Base-by-base conservation (phyloP, 2,113 vertebrate genomes). In the Poecile atricapillus region DNA sequence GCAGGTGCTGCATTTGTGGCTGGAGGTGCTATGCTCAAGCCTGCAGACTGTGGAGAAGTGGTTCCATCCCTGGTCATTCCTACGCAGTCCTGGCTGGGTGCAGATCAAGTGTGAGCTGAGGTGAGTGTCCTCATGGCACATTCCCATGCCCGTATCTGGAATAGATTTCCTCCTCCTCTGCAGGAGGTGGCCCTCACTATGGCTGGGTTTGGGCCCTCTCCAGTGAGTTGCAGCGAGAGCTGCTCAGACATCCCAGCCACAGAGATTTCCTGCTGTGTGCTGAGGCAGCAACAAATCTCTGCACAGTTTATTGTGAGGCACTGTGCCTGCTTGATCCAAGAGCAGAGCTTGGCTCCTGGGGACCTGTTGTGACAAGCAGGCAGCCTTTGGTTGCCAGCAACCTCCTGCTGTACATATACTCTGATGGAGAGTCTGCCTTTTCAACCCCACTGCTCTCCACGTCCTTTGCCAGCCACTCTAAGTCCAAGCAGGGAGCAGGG, bases 31-130 rank as follows among this genome's bases (percentile, higher is more conserved):
- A 53, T 99, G 99, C 96, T 99, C 99, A 60, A 99, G 99, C 97
- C 98, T 99, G 96, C 98, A 97, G 13, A 98, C 99, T 0, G 99
- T 99, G 94, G 99, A 99, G 97, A 99, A 99, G 91, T 99, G 99
- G 99, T 99, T 99, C 97, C 99, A 99, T 85, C 99, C 99, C 7
- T 99, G 99, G 99, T 99, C 99, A 0, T 99, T 99, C 97, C 98
- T 99, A 70, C 99, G 99, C 63, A 99, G 99, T 95, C 99, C 99
- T 0, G 99, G 99, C 85, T 99, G 99, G 99, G 99, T 99, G 25
- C 99, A 99, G 97, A 99, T 99, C 97, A 99, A 99, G 97, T 99
- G 99, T 94, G 99, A 99, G 95, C 99, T 99, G 96, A 98, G 99
- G 99, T 99, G 94, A 94, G 97, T 82, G 30, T 64, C 18, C 7